Percentiles rank a stretch among this genome's conserved stretches.
phyloP scores from a whole-genome alignment of 2,888 invertebrate species.

The Teinopalpus imperialis region DNA sequence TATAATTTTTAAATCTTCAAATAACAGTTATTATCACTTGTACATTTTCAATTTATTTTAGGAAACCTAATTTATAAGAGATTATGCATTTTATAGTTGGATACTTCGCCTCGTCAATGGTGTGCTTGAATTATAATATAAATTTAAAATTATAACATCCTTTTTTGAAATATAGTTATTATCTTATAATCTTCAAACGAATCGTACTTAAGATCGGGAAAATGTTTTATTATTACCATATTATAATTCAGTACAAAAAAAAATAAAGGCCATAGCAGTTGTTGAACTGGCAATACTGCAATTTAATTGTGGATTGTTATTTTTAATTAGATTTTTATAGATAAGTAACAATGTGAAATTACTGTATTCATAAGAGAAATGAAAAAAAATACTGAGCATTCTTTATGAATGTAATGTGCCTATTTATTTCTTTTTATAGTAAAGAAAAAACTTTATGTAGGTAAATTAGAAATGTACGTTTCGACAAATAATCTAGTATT shows the following conservation, averaged over 20 bases:
- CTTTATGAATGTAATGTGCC: slow-evolving; percentile 70
- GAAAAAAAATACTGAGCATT: slow-evolving; percentile 53
- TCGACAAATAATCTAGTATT: slow-evolving; percentile 65
- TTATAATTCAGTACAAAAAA: slow-evolving; percentile 69
- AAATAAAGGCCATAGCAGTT: slow-evolving; percentile 62
- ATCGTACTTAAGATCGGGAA: slow-evolving; percentile 25
- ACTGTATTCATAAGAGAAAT: slow-evolving; percentile 46
- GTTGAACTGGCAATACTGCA: slow-evolving; percentile 54
- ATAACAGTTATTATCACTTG: slow-evolving; percentile 35
- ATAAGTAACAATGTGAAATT: slow-evolving; percentile 57
- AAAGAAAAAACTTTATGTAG: slow-evolving; percentile 65
- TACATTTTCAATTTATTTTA: slow-evolving; percentile 40
- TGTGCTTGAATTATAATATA: slow-evolving; percentile 20
- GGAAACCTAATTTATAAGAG: slow-evolving; percentile 33
- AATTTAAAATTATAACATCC: no score
- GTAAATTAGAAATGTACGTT: slow-evolving; percentile 50
- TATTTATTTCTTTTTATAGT: slow-evolving; percentile 73
- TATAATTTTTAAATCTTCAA: slow-evolving; percentile 24
- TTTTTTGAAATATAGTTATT: not conserved
- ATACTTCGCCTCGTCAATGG: slow-evolving; percentile 31
- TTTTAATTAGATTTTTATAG: slow-evolving; percentile 45
- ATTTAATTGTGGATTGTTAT: slow-evolving; percentile 69
- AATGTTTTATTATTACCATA: slow-evolving; percentile 24
- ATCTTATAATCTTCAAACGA: not conserved
- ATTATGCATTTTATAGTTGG: slow-evolving; percentile 40